phyloP scores from a whole-genome alignment of 2,797 vertebrate genomes.

The Aeoliscus strigatus region DNA sequence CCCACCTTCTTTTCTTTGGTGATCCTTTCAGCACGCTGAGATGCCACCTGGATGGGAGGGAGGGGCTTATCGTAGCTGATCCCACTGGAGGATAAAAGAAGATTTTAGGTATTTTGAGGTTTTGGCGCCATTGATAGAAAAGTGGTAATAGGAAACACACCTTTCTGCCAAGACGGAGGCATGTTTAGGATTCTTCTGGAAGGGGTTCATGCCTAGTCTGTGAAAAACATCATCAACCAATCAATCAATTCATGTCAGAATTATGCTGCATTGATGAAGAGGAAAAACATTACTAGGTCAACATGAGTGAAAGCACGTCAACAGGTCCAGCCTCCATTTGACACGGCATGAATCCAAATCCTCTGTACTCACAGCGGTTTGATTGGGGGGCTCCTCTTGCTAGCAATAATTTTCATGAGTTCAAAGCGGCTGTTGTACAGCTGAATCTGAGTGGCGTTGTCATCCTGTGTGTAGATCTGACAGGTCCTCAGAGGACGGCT shows the following conservation, averaged over 20 bases:
- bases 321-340: too few relatives aligned
- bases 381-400: slow-evolving; percentile 89
- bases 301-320: too few relatives aligned
- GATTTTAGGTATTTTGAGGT: neutral
- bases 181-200: slow-evolving; percentile 96
- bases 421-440: slow-evolving; percentile 90
- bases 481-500: slow-evolving; percentile 88
- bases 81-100: slow-evolving; percentile 69
- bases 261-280: too few relatives aligned
- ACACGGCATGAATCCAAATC: too few relatives aligned
- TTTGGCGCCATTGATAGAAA: neutral
- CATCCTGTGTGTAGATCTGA: slow-evolving; percentile 93
- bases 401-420: slow-evolving; percentile 90
- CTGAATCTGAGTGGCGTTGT: slow-evolving; percentile 87
- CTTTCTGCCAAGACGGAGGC: slow-evolving; percentile 90
- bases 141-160: slow-evolving; percentile 48
- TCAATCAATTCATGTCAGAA: too few relatives aligned
- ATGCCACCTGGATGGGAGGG: slow-evolving; percentile 89
- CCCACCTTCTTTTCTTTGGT: slow-evolving; percentile 93
- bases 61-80: slow-evolving; percentile 93
- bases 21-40: slow-evolving; percentile 89
- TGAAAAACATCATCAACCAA: slow-evolving; percentile 13
- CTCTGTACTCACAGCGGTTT: slow-evolving; percentile 84
- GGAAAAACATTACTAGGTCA: too few relatives aligned
- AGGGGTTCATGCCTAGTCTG: slow-evolving; percentile 92